Base-by-base conservation (phyloP, 2,113 vertebrate species). In the Ochotona princeps region DNA sequence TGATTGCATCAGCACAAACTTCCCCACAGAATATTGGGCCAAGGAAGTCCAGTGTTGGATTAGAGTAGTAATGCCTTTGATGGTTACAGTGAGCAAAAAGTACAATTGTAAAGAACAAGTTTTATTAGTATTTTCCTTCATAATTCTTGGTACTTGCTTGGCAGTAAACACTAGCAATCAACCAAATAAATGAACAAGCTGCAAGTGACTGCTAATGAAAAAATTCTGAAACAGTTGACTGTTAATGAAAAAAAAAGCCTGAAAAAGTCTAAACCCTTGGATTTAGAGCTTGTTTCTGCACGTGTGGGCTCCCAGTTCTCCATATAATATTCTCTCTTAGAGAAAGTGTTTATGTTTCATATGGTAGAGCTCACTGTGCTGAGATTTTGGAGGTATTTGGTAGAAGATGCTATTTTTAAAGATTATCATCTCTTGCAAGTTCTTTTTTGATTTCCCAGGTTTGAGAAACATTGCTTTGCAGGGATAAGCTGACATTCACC, bases 251-350 rank as follows among this genome's bases (percentile, higher is more conserved):
- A 12, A 66, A 90, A 44, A 44, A 44, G 78, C 83, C 80, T 85
- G 38, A 78, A 94, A 44, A 44, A 44, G 38, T 44, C 38, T 44
- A 44, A 44, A 44, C 38, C 38, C 63, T 89, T 95, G 8, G 38
- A 65, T 95, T 91, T 95, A 93, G 92, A 95, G 95, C 91, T 92
- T 88, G 72, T 76, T 91, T 92, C 73, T 79, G 95, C 89, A 92
- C 72, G 74, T 72, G 87, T 87, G 84, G 73, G 67, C 35, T 95
- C 38, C 75, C 63, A 72, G 76, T 85, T 90, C 60, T 69, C 81
- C 83, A 75, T 79, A 82, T n/a, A 94, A 80, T 72, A 69, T 92
- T 90, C 87, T 87, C 80, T 94, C 21, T 67, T 54, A 32, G 81
- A 60, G 83, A 92, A 94, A 87, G 84, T 78, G 69, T 63, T 79